phyloP scores from a whole-genome alignment of 2,888 invertebrate genomes.

The Aphodius sticticus region DNA sequence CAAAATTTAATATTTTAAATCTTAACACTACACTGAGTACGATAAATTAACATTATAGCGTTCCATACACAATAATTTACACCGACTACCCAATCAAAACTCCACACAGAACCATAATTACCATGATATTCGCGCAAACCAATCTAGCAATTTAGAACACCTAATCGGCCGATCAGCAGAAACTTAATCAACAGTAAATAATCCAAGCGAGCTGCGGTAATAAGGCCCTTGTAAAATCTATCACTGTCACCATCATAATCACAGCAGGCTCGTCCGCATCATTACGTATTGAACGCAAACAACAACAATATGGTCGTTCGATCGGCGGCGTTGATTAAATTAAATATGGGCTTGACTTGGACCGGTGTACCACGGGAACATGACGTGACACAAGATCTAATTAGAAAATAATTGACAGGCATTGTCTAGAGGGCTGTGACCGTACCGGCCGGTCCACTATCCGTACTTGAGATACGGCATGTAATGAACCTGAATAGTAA shows the following conservation, averaged over 20 bases:
- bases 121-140: too few species aligned
- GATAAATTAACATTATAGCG: too few species aligned
- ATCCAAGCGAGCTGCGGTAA: constrained; percentile 10
- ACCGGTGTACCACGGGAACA: constrained; percentile 40
- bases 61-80: too few species aligned
- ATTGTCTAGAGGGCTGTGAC: constrained; percentile 44
- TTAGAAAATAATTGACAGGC: constrained; percentile 47
- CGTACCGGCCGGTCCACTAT: constrained; percentile 40
- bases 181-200: constrained; percentile 16
- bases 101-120: too few species aligned
- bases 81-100: too few species aligned
- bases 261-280: constrained; percentile 13
- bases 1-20: too few species aligned
- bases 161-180: constrained; percentile 14
- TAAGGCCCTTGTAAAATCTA: constrained; percentile 16
- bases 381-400: constrained; percentile 47
- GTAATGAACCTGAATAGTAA: constrained; percentile 38
- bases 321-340: constrained; percentile 34
- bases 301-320: constrained; percentile 20
- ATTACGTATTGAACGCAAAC: constrained; percentile 22
- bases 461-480: constrained; percentile 37
- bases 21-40: too few species aligned
- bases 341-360: constrained; percentile 39
- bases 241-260: constrained; percentile 13
- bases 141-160: not conserved